phyloP scores from a whole-genome alignment of 2,113 vertebrate species.

The Malurus cyaneus region DNA sequence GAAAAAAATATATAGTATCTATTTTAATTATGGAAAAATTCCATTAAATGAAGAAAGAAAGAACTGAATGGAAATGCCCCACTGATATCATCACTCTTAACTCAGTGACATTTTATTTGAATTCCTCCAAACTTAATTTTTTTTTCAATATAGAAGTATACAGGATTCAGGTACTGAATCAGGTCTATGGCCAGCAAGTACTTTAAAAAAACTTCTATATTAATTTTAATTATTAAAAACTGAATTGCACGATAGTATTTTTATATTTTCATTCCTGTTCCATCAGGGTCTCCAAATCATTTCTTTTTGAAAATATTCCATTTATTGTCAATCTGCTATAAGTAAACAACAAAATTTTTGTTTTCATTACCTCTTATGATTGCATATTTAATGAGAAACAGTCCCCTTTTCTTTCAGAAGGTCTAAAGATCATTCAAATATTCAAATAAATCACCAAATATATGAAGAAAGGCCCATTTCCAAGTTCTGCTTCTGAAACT shows the following conservation, averaged over 20 bases:
- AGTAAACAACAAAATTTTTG: not conserved
- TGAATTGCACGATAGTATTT: not conserved
- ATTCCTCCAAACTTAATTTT: not conserved
- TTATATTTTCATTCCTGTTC: not conserved
- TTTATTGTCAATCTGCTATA: not conserved
- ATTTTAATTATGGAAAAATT: not conserved
- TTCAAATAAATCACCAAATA: not conserved
- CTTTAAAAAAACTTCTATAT: not conserved
- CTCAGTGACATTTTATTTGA: not conserved
- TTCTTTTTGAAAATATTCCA: not conserved
- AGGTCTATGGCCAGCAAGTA: not conserved
- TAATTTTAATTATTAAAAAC: not conserved
- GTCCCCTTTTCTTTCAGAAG: not conserved
- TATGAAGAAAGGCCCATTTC: not conserved
- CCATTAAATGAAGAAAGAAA: not conserved
- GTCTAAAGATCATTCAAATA: not conserved
- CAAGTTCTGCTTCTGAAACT: not conserved
- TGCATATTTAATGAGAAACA: not conserved
- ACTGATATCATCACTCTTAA: not conserved
- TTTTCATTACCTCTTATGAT: not conserved
- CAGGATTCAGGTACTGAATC: not conserved
- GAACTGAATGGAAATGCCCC: not conserved
- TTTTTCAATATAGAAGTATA: not conserved
- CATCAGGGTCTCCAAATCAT: not conserved
- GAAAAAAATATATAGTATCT: not conserved